Conservation (phyloP, 2,888 invertebrate genomes). For the Electrophaes corylata region DNA sequence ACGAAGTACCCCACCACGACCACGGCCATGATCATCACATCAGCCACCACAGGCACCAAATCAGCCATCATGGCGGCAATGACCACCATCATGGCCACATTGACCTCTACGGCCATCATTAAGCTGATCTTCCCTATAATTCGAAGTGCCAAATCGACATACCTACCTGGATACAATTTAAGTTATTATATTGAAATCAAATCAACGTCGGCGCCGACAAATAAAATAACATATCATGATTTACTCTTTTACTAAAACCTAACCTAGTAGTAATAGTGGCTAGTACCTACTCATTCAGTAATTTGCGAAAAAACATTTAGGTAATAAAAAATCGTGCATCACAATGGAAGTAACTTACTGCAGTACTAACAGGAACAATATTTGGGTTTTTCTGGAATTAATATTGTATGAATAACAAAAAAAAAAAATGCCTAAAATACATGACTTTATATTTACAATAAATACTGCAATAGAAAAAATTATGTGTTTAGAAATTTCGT, state of each 20-base stretch:
- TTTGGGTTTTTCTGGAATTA: too few species aligned
- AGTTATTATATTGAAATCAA: constrained; percentile 38
- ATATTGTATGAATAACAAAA: too few species aligned
- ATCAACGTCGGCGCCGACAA: constrained; percentile 57
- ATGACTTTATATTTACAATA: too few species aligned
- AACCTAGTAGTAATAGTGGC: constrained; percentile 10
- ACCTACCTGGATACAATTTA: constrained; percentile 43
- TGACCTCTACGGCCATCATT: constrained; percentile 32
- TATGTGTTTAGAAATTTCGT: too few species aligned
- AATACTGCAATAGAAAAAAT: too few species aligned
- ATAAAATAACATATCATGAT: constrained; percentile 42
- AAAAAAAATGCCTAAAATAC: too few species aligned
- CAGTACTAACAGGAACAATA: too few species aligned
- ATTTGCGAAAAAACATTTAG: too few species aligned
- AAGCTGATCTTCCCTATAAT: constrained; percentile 46
- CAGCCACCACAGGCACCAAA: not conserved
- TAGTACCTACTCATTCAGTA: too few species aligned
- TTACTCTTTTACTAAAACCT: constrained; percentile 24
- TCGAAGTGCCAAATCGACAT: constrained; percentile 46
- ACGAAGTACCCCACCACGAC: constrained; percentile 45
- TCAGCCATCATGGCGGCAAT: constrained; percentile 42
- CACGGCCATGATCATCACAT: constrained; percentile 22
- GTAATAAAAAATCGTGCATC: too few species aligned
- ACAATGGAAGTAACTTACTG: too few species aligned
- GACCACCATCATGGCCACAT: constrained; percentile 34